Conservation (phyloP, 2,888 invertebrate species). For the Papilio elwesi region DNA sequence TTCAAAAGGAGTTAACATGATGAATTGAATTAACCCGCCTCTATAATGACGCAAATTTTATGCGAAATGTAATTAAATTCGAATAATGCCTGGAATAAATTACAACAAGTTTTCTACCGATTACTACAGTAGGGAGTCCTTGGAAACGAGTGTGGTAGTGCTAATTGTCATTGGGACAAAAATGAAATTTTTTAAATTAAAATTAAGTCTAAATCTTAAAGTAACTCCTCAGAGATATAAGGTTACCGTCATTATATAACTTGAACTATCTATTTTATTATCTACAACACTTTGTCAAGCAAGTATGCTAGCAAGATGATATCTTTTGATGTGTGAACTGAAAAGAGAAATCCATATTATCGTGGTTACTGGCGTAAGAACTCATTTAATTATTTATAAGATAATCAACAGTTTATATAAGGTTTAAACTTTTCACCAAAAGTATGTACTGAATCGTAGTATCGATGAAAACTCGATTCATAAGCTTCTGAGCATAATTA, state of each 20-base stretch:
- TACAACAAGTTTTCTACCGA: neutral
- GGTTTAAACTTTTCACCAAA: neutral
- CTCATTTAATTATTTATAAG: no score
- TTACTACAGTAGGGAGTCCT: no score
- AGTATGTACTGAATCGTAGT: neutral
- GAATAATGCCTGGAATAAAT: slow-evolving; percentile 1
- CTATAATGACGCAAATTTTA: neutral
- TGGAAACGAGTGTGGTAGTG: neutral
- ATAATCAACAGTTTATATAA: no score
- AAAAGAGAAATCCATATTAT: no score
- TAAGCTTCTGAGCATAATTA: slow-evolving; percentile 27
- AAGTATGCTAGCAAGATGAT: no score
- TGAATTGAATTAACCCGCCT: neutral
- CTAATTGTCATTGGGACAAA: neutral
- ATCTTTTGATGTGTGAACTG: no score
- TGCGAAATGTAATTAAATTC: slow-evolving; percentile 6
- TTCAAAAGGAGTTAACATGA: slow-evolving; percentile 5
- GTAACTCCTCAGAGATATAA: no score
- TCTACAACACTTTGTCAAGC: no score
- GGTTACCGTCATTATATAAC: no score
- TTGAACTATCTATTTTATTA: no score
- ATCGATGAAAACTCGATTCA: slow-evolving; percentile 9
- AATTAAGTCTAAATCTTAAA: no score
- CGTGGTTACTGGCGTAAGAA: no score
- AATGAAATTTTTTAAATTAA: neutral